Evolutionary conservation across 2,797 vertebrate genomes (phyloP), one percentile per base, ranked within the genome.

Genomic region (Lophotriccus pileatus): DNA sequence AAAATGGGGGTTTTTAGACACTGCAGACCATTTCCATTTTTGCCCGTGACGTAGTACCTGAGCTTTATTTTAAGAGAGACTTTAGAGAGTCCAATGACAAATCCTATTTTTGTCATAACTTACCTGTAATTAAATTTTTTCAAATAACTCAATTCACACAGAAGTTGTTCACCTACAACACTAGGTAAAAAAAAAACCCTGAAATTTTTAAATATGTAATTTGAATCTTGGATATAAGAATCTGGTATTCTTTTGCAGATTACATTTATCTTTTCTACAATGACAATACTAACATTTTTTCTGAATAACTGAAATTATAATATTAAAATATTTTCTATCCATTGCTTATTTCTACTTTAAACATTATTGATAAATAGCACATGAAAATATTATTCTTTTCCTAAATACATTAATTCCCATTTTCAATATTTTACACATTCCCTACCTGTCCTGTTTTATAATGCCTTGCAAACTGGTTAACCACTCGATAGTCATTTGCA

Each of bases 381-480:
- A 58, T 5, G 9, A 67, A 94, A 72, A 80, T 25, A 34, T 21
- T 1, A 78, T 17, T 82, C 2, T 72, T 69, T 69, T 47, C 36
- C 46, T 58, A 50, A 37, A 89, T 30, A 55, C 8, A 39, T n/a
- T 89, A 83, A 59, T 66, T 39, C 10, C 14, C 43, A 34, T 64
- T 91, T 82, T 60, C 18, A 87, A 4, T 56, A 88, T 44, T 82
- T 89, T 50, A 60, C 6, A 4, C 13, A 59, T 12, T 50, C n/a
- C 95, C 73, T 98, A 99, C 99, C 99, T 99, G 98, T 93, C 99
- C 99, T 1, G 99, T 99, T 97, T 99, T 98, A 97, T 99, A 99
- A 94, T 99, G 99, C 14, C 98, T 98, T 84, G 99, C 99, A 96
- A 99, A 99, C 93, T 99, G 99, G 97, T 98, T 99, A 91, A 99